phyloP scores from a whole-genome alignment of 2,888 invertebrate genomes.

The Dromius quadrimaculatus region DNA sequence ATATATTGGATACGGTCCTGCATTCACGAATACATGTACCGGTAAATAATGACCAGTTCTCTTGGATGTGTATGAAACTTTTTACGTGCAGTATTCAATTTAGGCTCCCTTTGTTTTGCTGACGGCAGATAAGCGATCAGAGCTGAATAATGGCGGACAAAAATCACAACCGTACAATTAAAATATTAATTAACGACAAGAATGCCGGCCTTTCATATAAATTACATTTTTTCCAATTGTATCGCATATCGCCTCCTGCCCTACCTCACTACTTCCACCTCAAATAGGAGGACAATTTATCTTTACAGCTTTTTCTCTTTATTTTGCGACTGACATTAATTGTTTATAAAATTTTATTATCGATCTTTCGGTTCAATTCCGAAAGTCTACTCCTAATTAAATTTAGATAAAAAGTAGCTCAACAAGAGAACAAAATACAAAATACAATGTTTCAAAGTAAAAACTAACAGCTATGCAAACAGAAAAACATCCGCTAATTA shows the following conservation, averaged over 20 bases:
- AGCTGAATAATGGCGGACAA: constrained; percentile 46
- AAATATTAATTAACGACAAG: constrained; percentile 45
- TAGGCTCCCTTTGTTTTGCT: constrained; percentile 46
- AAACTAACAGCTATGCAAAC: too few species aligned
- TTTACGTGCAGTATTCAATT: constrained; percentile 47
- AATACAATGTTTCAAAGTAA: too few species aligned
- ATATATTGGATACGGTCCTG: constrained; percentile 16
- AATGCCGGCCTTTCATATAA: constrained; percentile 37
- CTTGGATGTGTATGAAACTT: constrained; percentile 41
- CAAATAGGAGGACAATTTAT: constrained; percentile 33
- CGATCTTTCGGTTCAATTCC: not conserved
- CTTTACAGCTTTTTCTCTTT: constrained; percentile 26
- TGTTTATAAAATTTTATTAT: constrained; percentile 34
- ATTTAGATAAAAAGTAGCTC: too few species aligned
- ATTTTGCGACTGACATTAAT: constrained; percentile 31
- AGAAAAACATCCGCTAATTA: too few species aligned
- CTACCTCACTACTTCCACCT: not conserved
- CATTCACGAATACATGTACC: constrained; percentile 18
- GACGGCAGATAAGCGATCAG: constrained; percentile 48
- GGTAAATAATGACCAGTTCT: constrained; percentile 32
- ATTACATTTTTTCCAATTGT: constrained; percentile 38
- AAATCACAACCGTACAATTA: constrained; percentile 45
- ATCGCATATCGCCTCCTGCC: constrained; percentile 24
- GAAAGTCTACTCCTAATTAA: not conserved
- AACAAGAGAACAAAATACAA: too few species aligned